phyloP scores from a whole-genome alignment of 1,140 invertebrate species.

The Lamellibrachia luymesi region DNA sequence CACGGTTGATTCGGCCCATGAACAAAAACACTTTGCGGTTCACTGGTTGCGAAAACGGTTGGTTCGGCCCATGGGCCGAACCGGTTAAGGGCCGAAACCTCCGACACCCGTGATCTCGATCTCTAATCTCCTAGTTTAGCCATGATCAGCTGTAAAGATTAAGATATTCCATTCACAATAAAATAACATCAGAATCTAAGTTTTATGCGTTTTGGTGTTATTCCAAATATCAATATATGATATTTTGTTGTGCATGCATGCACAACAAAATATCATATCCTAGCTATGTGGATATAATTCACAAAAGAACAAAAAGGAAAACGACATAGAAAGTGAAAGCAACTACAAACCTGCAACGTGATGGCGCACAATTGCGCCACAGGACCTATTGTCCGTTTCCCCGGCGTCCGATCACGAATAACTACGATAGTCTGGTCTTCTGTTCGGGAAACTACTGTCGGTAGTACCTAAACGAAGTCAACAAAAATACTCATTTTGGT shows the following conservation, averaged over 20 bases:
- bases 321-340: neutral
- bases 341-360: neutral
- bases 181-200: too few relatives aligned
- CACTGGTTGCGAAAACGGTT: too few relatives aligned
- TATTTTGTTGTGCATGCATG: neutral
- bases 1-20: too few relatives aligned
- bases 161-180: too few relatives aligned
- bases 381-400: neutral
- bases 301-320: neutral
- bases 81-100: too few relatives aligned
- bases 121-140: too few relatives aligned
- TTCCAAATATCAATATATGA: too few relatives aligned
- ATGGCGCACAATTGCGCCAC: neutral
- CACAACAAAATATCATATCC: too few relatives aligned
- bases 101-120: too few relatives aligned
- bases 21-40: too few relatives aligned
- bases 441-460: neutral
- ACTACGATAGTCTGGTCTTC: neutral
- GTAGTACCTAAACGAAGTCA: neutral
- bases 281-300: neutral
- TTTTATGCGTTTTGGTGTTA: neutral
- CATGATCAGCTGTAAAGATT: too few relatives aligned
- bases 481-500: neutral
- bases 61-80: too few relatives aligned
- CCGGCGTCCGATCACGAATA: neutral